Percentiles rank a stretch among this genome's conserved stretches.
Evolutionary conservation across 2,888 invertebrate species (phyloP).

Genomic region (Nomada ferruginata): DNA sequence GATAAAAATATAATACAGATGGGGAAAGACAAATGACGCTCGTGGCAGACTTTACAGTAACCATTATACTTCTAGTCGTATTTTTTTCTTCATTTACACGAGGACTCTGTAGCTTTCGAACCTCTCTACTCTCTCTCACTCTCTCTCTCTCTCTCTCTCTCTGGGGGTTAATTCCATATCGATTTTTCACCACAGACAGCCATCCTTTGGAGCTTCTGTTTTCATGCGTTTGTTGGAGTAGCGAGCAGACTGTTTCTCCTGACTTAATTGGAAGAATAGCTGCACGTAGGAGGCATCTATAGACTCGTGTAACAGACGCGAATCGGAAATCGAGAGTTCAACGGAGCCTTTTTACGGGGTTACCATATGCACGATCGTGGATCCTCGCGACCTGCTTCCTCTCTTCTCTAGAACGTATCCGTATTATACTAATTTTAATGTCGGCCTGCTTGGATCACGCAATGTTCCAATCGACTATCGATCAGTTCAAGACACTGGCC

Average conservation of each 20-base stretch:
- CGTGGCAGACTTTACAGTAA: not conserved
- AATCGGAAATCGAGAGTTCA: not conserved
- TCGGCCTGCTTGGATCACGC: not conserved
- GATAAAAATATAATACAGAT: not conserved
- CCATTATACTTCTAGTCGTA: not conserved
- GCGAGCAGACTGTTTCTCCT: not conserved
- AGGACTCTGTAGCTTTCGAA: not conserved
- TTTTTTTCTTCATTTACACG: no score
- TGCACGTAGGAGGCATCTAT: no score
- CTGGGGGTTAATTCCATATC: constrained; percentile 1
- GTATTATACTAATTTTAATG: not conserved
- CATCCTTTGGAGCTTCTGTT: not conserved
- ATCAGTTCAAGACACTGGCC: not conserved
- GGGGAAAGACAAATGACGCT: not conserved
- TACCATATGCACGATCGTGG: not conserved
- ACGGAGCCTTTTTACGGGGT: not conserved
- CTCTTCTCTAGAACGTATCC: not conserved
- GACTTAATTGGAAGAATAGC: not conserved
- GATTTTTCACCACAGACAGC: not conserved
- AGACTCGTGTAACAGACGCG: not conserved
- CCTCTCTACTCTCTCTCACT: not conserved
- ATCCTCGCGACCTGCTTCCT: not conserved
- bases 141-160: not conserved
- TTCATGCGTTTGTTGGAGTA: no score
- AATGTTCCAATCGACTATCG: not conserved